Percentiles rank a stretch among this genome's conserved stretches.
Evolutionary conservation across 2,797 vertebrate species (phyloP).

Genomic region (Sorex maritimensis): DNA sequence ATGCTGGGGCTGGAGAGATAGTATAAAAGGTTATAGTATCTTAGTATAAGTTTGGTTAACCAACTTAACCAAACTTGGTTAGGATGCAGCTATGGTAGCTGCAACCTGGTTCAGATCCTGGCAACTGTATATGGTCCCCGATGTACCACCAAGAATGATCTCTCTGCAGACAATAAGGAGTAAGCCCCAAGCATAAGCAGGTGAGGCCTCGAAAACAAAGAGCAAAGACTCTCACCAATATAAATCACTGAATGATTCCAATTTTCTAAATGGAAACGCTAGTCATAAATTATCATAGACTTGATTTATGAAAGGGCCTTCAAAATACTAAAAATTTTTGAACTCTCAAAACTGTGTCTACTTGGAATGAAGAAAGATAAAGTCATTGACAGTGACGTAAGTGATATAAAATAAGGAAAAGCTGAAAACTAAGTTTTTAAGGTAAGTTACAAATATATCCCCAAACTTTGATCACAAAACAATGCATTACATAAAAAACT

Average conservation of each 20-base stretch:
- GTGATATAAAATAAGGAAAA: not conserved
- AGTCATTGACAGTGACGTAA: not conserved
- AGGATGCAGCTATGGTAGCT: too few species aligned
- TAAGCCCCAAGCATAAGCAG: conserved; percentile 59
- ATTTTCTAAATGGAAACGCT: conserved; percentile 84
- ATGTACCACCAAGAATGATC: too few species aligned
- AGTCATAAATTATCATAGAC: conserved; percentile 78
- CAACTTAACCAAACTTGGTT: conserved; percentile 76
- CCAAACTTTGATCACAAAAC: conserved; percentile 48
- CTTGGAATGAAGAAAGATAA: conserved; percentile 4
- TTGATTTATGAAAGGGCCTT: conserved; percentile 77
- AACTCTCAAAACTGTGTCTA: conserved; percentile 38
- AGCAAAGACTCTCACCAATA: too few species aligned
- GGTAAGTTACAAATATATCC: conserved; percentile 50
- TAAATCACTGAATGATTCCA: conserved; percentile 84
- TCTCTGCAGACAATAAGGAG: conserved; percentile 84
- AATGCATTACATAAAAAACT: conserved; percentile 25
- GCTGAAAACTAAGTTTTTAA: conserved; percentile 55
- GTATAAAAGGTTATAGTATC: too few species aligned
- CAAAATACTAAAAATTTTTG: conserved; percentile 68
- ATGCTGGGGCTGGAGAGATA: too few species aligned
- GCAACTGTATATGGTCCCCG: too few species aligned
- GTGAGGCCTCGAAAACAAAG: too few species aligned
- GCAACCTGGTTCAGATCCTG: too few species aligned
- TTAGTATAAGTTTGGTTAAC: too few species aligned